Evolutionary conservation across 2,888 invertebrate species (phyloP).

Genomic region (Zygothrica quintamaculata): DNA sequence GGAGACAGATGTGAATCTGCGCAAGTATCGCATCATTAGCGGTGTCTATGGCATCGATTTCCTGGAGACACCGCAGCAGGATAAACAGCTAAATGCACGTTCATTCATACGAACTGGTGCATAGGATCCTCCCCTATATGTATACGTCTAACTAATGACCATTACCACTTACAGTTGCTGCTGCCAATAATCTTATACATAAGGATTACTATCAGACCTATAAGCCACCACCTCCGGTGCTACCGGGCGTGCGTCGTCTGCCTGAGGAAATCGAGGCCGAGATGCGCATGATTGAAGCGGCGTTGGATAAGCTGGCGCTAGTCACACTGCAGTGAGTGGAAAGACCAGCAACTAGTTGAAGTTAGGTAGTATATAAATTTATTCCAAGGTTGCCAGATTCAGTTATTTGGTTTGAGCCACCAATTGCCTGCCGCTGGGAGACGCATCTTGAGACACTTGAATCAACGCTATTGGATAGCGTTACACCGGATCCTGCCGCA

Average conservation of each 20-base stretch:
- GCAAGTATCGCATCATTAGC: slow-evolving; percentile 90
- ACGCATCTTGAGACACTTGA: slow-evolving; percentile 82
- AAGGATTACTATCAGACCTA: slow-evolving; percentile 89
- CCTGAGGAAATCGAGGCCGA: slow-evolving; percentile 93
- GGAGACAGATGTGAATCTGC: slow-evolving; percentile 89
- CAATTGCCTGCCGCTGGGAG: slow-evolving; percentile 90
- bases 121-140: background rate
- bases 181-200: slow-evolving; percentile 86
- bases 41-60: slow-evolving; percentile 91
- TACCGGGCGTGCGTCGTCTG: slow-evolving; percentile 88
- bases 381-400: slow-evolving; percentile 87
- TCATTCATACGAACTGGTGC: slow-evolving; percentile 83
- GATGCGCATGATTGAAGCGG: slow-evolving; percentile 89
- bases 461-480: slow-evolving; percentile 77
- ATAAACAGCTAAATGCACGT: slow-evolving; percentile 81
- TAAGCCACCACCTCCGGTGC: slow-evolving; percentile 88
- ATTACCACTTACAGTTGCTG: slow-evolving; percentile 66
- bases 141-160: background rate
- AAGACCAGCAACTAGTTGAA: background rate
- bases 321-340: slow-evolving; percentile 89
- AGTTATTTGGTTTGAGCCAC: slow-evolving; percentile 92
- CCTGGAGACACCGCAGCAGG: slow-evolving; percentile 91
- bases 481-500: slow-evolving; percentile 37
- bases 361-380: background rate
- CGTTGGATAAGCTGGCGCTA: slow-evolving; percentile 89